Evolutionary conservation across 2,113 vertebrate genomes (phyloP).

Genomic region (Alethe diademata): DNA sequence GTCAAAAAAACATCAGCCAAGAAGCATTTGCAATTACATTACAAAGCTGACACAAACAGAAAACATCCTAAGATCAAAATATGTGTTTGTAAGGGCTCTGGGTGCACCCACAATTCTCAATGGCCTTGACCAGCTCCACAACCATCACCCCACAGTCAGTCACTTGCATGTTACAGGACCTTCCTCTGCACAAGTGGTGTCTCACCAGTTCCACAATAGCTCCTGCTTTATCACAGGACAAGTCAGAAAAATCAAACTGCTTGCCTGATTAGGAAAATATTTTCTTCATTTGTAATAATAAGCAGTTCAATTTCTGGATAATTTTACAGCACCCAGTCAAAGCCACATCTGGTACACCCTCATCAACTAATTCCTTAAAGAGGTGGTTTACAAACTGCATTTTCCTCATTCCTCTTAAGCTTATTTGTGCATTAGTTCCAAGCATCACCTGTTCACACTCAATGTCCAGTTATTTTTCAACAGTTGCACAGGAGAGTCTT

Average conservation of each 20-base stretch:
- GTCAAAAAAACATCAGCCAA: neutral
- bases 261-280: neutral
- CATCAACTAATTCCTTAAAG: neutral
- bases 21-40: neutral
- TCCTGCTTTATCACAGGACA: neutral
- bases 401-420: slow-evolving; percentile 27
- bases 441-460: slow-evolving; percentile 25
- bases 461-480: slow-evolving; percentile 34
- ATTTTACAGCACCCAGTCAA: neutral
- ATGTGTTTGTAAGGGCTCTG: neutral
- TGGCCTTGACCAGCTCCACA: neutral
- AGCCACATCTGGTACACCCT: neutral
- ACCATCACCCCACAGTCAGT: neutral
- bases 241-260: neutral
- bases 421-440: slow-evolving; percentile 10
- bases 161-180: neutral
- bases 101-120: rapidly evolving
- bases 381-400: neutral
- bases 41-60: neutral
- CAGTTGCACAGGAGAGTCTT: slow-evolving; percentile 36
- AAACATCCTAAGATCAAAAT: neutral
- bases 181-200: no score
- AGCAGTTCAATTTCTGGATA: neutral
- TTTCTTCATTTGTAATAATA: neutral
- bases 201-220: neutral